Evolutionary conservation across 1,140 invertebrate species (phyloP).

Genomic region (Drosophila suzukii): DNA sequence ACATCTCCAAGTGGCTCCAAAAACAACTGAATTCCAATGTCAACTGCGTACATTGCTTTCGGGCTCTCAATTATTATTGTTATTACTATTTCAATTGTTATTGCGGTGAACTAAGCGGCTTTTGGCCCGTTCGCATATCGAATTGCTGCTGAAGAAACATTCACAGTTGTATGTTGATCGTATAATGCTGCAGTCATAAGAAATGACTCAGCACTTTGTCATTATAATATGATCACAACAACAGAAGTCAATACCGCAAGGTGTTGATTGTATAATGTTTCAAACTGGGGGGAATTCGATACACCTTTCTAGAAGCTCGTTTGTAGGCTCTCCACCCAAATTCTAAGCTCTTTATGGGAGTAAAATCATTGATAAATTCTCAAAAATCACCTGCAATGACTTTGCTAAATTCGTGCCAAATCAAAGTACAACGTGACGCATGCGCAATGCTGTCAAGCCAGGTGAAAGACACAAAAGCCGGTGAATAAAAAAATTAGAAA

Average conservation of each 20-base stretch:
- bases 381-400: constrained; percentile 25
- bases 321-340: background rate
- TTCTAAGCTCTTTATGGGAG: constrained; percentile 22
- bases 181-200: constrained; percentile 38
- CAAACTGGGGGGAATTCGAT: constrained; percentile 17
- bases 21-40: constrained; percentile 56
- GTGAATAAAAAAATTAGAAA: constrained; percentile 16
- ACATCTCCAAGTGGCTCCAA: constrained; percentile 32
- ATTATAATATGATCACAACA: constrained; percentile 9
- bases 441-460: constrained; percentile 13
- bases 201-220: constrained; percentile 49
- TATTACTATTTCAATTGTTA: constrained; percentile 38
- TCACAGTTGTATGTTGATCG: constrained; percentile 42
- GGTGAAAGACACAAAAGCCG: constrained; percentile 34
- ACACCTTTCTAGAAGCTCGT: constrained; percentile 8
- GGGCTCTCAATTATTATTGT: constrained; percentile 57
- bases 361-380: constrained; percentile 20
- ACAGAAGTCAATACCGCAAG: constrained; percentile 41
- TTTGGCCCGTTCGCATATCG: constrained; percentile 53
- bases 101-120: constrained; percentile 58
- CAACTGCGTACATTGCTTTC: constrained; percentile 65
- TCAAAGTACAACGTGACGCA: constrained; percentile 41
- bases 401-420: constrained; percentile 5
- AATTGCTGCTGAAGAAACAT: constrained; percentile 32
- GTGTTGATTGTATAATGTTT: constrained; percentile 51